Evolutionary conservation across 23 tunicate species (phyloP).

Genomic region (Clavelina lepadiformis): DNA sequence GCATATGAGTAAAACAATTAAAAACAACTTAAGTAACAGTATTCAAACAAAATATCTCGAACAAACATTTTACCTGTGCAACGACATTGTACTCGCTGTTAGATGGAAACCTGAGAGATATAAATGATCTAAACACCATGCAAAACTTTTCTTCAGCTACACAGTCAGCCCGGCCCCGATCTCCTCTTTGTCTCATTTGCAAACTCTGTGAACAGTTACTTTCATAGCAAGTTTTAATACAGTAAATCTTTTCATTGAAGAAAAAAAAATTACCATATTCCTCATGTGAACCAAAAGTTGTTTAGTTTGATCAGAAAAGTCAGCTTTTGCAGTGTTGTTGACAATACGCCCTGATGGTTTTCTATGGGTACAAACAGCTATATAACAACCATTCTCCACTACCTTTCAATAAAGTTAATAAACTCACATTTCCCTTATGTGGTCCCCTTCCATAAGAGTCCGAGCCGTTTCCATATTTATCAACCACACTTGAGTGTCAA

Average conservation of each 20-base stretch:
- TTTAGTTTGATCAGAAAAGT: conserved; percentile 43
- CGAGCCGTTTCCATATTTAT: conserved; percentile 41
- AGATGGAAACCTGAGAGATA: conserved; percentile 38
- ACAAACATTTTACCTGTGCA: conserved; percentile 49
- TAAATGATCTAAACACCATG: conserved; percentile 67
- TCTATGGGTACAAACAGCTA: too few relatives aligned
- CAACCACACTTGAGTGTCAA: conserved; percentile 29
- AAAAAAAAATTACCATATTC: conserved; percentile 45
- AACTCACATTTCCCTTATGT: conserved; percentile 32
- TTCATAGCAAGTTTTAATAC: neutral
- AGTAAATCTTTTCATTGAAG: conserved; percentile 1
- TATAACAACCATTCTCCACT: neutral
- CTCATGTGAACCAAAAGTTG: conserved; percentile 62
- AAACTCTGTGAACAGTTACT: conserved; percentile 32
- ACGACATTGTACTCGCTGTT: conserved; percentile 49
- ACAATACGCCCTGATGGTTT: conserved; percentile 56
- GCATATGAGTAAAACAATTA: too few relatives aligned
- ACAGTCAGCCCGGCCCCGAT: conserved; percentile 48
- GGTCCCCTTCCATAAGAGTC: conserved; percentile 23
- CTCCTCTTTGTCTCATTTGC: conserved; percentile 76
- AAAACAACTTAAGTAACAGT: too few relatives aligned
- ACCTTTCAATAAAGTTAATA: neutral
- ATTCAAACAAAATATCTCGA: too few relatives aligned
- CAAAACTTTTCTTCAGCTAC: conserved; percentile 88
- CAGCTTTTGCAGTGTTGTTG: conserved; percentile 56